Percentiles rank a stretch among this genome's conserved stretches.
Conservation (phyloP, 2,797 vertebrate species). For the Catamblyrhynchus diadema region DNA sequence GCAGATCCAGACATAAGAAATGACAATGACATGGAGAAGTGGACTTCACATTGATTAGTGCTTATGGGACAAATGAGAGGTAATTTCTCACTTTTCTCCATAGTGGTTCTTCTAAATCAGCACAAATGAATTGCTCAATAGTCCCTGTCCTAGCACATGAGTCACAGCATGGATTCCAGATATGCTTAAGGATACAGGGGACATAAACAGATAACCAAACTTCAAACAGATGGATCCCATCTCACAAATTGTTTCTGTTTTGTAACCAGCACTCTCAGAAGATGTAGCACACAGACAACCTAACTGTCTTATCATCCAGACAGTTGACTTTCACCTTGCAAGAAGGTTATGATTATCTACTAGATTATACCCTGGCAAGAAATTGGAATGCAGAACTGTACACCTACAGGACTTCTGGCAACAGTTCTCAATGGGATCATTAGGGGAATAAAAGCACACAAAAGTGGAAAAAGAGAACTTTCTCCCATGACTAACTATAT, state of each 20-base stretch:
- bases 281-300: background rate
- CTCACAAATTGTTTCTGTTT: background rate
- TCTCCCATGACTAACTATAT: background rate
- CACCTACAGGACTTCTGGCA: background rate
- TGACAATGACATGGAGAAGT: background rate
- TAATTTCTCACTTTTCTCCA: background rate
- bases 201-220: background rate
- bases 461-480: background rate
- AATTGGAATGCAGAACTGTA: background rate
- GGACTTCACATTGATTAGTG: background rate
- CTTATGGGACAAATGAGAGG: background rate
- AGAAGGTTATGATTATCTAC: background rate
- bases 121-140: background rate
- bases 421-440: background rate
- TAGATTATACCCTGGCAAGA: background rate
- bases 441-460: background rate
- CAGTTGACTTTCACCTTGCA: background rate
- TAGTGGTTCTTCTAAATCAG: background rate
- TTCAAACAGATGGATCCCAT: background rate
- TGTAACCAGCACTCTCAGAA: background rate
- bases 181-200: background rate
- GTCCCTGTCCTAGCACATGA: background rate
- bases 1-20: background rate
- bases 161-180: background rate
- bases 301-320: background rate